phyloP scores from a whole-genome alignment of 2,797 vertebrate species.

The Nyctalus aviator region DNA sequence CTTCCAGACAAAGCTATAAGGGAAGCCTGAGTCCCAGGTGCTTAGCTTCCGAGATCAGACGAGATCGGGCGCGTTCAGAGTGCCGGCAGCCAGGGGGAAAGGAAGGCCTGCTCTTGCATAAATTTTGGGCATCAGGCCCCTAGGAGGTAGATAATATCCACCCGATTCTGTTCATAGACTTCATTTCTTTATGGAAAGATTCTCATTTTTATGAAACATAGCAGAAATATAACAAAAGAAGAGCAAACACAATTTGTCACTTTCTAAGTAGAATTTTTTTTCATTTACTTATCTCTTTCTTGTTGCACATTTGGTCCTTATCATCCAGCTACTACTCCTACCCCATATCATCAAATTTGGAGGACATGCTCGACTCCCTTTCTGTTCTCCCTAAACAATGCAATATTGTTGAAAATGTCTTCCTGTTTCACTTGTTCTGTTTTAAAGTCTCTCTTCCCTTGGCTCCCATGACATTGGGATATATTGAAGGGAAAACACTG shows the following conservation, averaged over 20 bases:
- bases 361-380: background rate
- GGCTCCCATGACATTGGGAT: background rate
- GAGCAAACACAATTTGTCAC: background rate
- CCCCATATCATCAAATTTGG: background rate
- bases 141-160: background rate
- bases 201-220: conserved; percentile 14
- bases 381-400: background rate
- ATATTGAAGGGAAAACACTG: background rate
- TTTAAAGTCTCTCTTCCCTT: conserved; percentile 42
- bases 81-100: too few species aligned
- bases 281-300: background rate
- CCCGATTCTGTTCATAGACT: background rate
- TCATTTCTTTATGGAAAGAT: background rate
- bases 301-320: background rate
- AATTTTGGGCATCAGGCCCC: too few species aligned
- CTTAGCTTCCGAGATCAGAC: too few species aligned
- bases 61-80: too few species aligned
- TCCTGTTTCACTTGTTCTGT: background rate
- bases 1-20: too few species aligned
- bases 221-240: conserved; percentile 45
- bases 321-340: background rate
- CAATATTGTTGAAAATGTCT: background rate
- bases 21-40: too few species aligned
- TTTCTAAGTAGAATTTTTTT: background rate
- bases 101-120: too few species aligned